phyloP scores from a whole-genome alignment of 2,113 vertebrate genomes.

The Phalacrocorax brasilianus region DNA sequence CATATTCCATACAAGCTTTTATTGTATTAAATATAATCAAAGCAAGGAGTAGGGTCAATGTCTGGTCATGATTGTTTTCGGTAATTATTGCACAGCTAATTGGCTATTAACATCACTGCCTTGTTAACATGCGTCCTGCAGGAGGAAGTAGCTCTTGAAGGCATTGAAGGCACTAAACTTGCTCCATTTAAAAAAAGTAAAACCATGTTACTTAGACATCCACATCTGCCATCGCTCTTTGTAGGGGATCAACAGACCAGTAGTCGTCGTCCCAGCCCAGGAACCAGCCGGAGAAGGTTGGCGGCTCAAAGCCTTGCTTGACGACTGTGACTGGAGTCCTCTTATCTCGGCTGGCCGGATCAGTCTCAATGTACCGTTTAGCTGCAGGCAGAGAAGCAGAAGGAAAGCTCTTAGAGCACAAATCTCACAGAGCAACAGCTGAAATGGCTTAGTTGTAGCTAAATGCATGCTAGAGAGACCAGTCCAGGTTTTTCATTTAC shows the following conservation, averaged over 20 bases:
- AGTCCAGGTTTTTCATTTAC: neutral
- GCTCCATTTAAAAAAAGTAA: neutral
- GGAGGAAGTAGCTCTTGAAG: constrained; percentile 50
- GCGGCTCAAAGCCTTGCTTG: constrained; percentile 90
- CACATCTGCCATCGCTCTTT: constrained; percentile 89
- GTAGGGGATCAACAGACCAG: constrained; percentile 89
- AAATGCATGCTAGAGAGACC: neutral
- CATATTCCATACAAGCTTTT: constrained; percentile 66
- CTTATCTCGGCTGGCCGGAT: constrained; percentile 86
- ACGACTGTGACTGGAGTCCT: constrained; percentile 86
- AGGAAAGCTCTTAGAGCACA: neutral
- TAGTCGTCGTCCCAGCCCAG: constrained; percentile 94
- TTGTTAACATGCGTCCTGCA: constrained; percentile 20
- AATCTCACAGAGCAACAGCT: neutral
- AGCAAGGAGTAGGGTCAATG: constrained; percentile 42
- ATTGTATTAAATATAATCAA: constrained; percentile 73
- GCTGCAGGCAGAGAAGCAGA: constrained; percentile 71
- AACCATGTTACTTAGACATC: constrained; percentile 69
- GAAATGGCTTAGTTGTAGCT: neutral
- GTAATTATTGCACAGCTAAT: constrained; percentile 67
- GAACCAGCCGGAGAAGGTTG: constrained; percentile 98
- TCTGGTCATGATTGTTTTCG: constrained; percentile 21
- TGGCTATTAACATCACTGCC: constrained; percentile 62
- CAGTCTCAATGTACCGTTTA: constrained; percentile 89
- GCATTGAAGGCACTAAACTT: constrained; percentile 49